Evolutionary conservation across 1,140 invertebrate genomes (phyloP), one percentile per base, ranked within the genome.

Genomic region (Euwallacea fornicatus): DNA sequence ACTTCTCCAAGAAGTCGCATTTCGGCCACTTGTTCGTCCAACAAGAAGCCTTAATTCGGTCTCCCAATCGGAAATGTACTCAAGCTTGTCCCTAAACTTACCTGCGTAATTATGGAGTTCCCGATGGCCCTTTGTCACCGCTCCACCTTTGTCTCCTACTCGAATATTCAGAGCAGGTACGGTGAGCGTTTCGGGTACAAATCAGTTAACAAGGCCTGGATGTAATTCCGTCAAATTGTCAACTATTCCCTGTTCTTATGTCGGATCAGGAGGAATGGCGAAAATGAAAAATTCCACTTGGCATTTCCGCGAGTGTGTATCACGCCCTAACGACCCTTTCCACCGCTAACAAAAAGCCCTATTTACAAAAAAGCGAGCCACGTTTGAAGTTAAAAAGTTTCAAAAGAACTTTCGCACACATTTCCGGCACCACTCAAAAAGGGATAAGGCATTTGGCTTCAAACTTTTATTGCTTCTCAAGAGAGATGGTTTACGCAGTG

Each of bases 31-130:
- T 66, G 66, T 67, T 67, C 43, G n/a, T 33, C 55, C 59, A 59
- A 67, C 56, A 59, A 67, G 55, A 15, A 41, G 56, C 56, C 44
- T 13, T 59, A 67, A 56, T 67, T 53, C 42, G 16, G 42, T 67
- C 21, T 11, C 53, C 41, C 47, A 66, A 55, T 59, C 66, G 66
- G 66, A 67, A 67, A 67, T 54, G 47, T 67, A 67, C 66, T 56
- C 43, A 60, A 33, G 16, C 66, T 50, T 66, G 66, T 67, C 67
- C 42, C 59, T 62, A 69, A 69, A 62, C 47, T 61, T 62, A 69
- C 67, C 67, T 62, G 67, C 42, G 67, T 69, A 69, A 69, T 69
- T 69, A 69, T 62, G 46, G 47, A 69, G 67, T 69, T 69, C 42
- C 56, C 53, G 62, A 55, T 62, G 46, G 67, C 41, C 67, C 67